A percentile compares a stretch with the other conserved stretches of the same genome.
Evolutionary conservation across 2,113 vertebrate genomes (phyloP).

Genomic region (Spilogale gracilis): DNA sequence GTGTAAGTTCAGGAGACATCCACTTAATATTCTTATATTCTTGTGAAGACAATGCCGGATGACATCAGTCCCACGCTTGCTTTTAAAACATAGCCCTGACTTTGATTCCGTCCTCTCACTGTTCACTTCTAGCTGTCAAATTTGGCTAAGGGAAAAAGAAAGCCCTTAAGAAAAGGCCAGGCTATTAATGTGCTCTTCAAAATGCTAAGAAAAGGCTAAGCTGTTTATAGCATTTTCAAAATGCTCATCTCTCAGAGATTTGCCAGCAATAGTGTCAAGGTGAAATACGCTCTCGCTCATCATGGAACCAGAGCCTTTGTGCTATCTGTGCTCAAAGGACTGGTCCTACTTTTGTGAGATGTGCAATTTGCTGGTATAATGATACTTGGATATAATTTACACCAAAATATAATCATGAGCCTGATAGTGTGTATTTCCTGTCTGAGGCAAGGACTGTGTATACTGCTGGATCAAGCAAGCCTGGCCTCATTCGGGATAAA

Average conservation of each 20-base stretch:
- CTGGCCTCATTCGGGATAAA: background rate
- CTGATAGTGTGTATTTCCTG: background rate
- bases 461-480: background rate
- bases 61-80: slow-evolving; percentile 71
- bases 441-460: background rate
- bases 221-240: slow-evolving; percentile 76
- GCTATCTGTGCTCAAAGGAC: background rate
- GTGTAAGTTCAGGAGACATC: slow-evolving; percentile 71
- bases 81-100: slow-evolving; percentile 76
- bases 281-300: slow-evolving; percentile 53
- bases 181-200: slow-evolving; percentile 82
- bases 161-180: slow-evolving; percentile 76
- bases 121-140: slow-evolving; percentile 76
- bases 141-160: slow-evolving; percentile 72
- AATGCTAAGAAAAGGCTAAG: slow-evolving; percentile 81
- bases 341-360: background rate
- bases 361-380: background rate
- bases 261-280: slow-evolving; percentile 61
- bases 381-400: slow-evolving; percentile 53
- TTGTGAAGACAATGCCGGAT: slow-evolving; percentile 78
- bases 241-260: slow-evolving; percentile 63
- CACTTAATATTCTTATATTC: slow-evolving; percentile 83
- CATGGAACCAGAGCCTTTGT: background rate
- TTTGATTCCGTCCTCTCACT: slow-evolving; percentile 75
- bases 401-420: slow-evolving; percentile 25